A percentile compares a stretch with the other conserved stretches of the same genome.
Evolutionary conservation across 1,140 invertebrate species (phyloP).

Genomic region (Centruroides sculpturatus): DNA sequence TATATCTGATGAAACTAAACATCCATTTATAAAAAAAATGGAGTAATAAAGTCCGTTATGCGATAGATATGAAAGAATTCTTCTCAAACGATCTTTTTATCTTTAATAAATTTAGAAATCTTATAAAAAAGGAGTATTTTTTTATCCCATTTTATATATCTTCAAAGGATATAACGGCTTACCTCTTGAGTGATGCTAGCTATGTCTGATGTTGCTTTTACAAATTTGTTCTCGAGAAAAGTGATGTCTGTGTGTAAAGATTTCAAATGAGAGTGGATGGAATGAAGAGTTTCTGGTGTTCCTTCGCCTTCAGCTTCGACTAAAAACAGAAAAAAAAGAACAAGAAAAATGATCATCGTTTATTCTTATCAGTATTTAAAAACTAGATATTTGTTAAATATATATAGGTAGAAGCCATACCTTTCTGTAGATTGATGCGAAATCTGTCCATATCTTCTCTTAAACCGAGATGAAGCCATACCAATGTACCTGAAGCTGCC

Average conservation of each 20-base stretch:
- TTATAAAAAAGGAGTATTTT: no score
- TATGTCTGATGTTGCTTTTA: constrained; percentile 9
- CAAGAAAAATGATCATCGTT: no score
- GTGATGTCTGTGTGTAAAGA: constrained; percentile 12
- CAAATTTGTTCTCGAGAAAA: constrained; percentile 4
- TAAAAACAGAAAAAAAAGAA: background rate
- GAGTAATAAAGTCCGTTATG: no score
- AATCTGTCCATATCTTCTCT: constrained; percentile 16
- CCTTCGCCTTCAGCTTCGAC: constrained; percentile 16
- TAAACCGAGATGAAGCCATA: constrained; percentile 17
- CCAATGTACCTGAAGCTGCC: constrained; percentile 13
- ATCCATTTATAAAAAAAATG: no score
- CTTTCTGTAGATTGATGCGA: constrained; percentile 15
- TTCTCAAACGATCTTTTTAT: no score
- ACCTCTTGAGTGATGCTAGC: constrained; percentile 10
- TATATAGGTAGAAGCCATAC: background rate
- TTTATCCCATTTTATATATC: background rate
- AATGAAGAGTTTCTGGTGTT: constrained; percentile 16
- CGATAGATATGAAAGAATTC: no score
- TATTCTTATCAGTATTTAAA: no score
- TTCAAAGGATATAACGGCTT: background rate
- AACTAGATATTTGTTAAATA: no score
- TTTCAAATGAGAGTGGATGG: constrained; percentile 14
- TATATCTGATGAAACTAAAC: no score
- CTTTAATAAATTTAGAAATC: no score